Evolutionary conservation across 2,797 vertebrate species (phyloP).

Genomic region (Gila robusta): DNA sequence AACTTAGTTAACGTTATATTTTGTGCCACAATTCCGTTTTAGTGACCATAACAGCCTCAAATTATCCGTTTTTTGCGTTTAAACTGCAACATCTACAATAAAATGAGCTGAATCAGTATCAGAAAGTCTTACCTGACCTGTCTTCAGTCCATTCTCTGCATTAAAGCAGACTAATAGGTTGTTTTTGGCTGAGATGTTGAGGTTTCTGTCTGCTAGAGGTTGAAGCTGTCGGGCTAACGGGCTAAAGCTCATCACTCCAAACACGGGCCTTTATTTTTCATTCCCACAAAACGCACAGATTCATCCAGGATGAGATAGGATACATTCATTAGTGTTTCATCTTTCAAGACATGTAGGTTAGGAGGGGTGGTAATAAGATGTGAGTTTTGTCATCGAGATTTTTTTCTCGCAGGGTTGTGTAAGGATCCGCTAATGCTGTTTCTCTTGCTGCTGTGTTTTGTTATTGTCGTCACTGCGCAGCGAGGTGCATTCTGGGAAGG

Average conservation of each 20-base stretch:
- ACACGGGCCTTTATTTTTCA: slow-evolving; percentile 26
- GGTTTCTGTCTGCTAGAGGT: slow-evolving; percentile 35
- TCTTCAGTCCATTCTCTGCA: slow-evolving; percentile 37
- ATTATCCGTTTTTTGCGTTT: background rate
- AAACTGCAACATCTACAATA: background rate
- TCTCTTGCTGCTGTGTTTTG: slow-evolving; percentile 76
- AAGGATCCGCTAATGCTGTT: slow-evolving; percentile 44
- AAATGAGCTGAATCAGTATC: background rate
- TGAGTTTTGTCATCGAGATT: background rate
- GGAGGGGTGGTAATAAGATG: background rate
- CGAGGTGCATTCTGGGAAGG: slow-evolving; percentile 75
- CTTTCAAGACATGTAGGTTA: background rate
- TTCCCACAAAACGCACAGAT: background rate
- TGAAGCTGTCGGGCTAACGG: slow-evolving; percentile 52
- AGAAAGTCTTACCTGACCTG: slow-evolving; percentile 43
- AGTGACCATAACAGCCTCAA: background rate
- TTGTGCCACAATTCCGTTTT: background rate
- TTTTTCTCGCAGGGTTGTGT: slow-evolving; percentile 10
- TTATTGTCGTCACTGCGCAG: slow-evolving; percentile 80
- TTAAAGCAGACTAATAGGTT: slow-evolving; percentile 7
- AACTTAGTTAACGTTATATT: no score
- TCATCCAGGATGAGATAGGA: background rate
- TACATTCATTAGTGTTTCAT: background rate
- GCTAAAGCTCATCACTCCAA: slow-evolving; percentile 42
- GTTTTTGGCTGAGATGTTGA: slow-evolving; percentile 29